phyloP scores from a whole-genome alignment of 2,797 vertebrate genomes.

The Sebastes trivittatus region DNA sequence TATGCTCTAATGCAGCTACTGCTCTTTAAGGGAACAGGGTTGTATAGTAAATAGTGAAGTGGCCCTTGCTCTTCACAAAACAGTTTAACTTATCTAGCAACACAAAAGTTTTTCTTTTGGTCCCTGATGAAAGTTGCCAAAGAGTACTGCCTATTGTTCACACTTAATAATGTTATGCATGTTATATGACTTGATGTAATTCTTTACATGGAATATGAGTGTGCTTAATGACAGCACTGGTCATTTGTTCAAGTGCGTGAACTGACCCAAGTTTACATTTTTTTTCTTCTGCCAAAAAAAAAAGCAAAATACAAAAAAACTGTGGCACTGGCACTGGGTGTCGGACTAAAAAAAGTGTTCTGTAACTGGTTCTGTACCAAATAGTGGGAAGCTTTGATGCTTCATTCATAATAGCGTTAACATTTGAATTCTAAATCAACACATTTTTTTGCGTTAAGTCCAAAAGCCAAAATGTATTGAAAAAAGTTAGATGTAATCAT shows the following conservation, averaged over 20 bases:
- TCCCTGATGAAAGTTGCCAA: neutral
- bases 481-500: too few relatives aligned
- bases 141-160: fast-evolving
- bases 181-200: neutral
- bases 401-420: neutral
- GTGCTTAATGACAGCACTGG: neutral
- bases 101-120: neutral
- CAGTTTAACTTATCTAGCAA: neutral
- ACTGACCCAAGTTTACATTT: neutral
- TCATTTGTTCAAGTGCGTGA: neutral
- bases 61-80: too few relatives aligned
- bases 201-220: neutral
- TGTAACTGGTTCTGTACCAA: neutral
- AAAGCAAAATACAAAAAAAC: too few relatives aligned
- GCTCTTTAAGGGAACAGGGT: neutral
- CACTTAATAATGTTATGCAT: neutral
- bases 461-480: neutral
- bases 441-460: neutral
- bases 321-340: too few relatives aligned
- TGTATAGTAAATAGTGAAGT: too few relatives aligned
- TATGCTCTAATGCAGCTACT: neutral
- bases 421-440: neutral
- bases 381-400: neutral
- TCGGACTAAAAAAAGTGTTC: neutral
- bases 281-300: neutral